These are phyloP conservation scores for Balanococcus diminutus DNA, from an alignment of 2,888 invertebrate species.

Conservation along the genomic window DNA sequence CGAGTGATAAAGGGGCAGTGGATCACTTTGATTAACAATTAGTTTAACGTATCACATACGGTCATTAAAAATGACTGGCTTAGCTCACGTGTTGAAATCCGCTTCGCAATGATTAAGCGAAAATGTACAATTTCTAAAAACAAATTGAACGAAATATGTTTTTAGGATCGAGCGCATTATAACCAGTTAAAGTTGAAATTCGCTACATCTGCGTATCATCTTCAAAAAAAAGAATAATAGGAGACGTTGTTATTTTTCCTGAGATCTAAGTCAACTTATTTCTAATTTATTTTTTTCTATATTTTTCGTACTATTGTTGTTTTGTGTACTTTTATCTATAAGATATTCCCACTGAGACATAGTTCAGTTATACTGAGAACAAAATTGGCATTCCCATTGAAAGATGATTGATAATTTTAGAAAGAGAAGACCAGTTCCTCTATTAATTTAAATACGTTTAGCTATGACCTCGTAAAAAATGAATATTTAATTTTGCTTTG, in stretches of 20 bases:
- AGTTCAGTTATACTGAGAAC: no score
- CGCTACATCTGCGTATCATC: slow-evolving; percentile 49
- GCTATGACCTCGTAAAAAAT: no score
- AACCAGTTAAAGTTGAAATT: slow-evolving; percentile 53
- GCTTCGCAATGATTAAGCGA: neutral
- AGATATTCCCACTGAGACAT: no score
- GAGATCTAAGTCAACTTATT: slow-evolving; percentile 30
- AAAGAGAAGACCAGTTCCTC: no score
- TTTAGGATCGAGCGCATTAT: slow-evolving; percentile 56
- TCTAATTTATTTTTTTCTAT: neutral
- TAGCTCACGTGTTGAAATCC: neutral
- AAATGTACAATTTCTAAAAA: neutral
- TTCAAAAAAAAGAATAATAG: slow-evolving; percentile 14
- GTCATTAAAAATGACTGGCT: neutral
- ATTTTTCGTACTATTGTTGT: neutral
- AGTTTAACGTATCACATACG: neutral
- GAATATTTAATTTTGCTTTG: no score
- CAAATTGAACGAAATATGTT: slow-evolving; percentile 16
- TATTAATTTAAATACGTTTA: no score
- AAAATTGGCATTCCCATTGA: no score
- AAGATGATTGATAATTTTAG: no score
- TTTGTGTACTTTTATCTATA: neutral
- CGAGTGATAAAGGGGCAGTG: no score
- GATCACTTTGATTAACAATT: neutral
- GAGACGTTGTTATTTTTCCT: slow-evolving; percentile 17